These are phyloP conservation scores for Cossypha dichroa DNA, from an alignment of 2,797 vertebrate genomes.

Conservation along the genomic window DNA sequence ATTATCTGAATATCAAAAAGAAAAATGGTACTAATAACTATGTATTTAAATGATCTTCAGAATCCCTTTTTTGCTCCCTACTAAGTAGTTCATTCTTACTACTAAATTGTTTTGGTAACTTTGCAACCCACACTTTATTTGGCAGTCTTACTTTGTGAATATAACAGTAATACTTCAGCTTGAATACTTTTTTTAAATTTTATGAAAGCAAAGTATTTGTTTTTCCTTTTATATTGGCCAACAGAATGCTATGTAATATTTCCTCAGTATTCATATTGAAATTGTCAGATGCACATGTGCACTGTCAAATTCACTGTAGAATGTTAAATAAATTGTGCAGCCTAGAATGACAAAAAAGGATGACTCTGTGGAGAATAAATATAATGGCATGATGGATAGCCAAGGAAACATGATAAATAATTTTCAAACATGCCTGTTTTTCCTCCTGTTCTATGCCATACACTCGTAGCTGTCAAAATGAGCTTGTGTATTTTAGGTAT, in stretches of 20 bases:
- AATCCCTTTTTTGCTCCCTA: not conserved
- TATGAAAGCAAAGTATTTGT: not conserved
- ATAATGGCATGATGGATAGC: not conserved
- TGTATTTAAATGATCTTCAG: not conserved
- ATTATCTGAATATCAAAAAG: not conserved
- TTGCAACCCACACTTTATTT: not conserved
- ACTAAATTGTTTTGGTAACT: not conserved
- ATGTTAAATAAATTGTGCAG: conserved; percentile 33
- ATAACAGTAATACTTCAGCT: not conserved
- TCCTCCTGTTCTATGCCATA: accelerated
- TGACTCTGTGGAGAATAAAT: not conserved
- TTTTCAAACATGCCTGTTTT: not conserved
- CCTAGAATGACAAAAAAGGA: not conserved
- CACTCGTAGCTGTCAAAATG: not conserved
- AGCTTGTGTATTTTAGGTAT: not conserved
- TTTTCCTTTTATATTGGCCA: not conserved
- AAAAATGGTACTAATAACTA: not conserved
- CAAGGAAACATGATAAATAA: not conserved
- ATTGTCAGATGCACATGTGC: not conserved
- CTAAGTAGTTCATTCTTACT: not conserved
- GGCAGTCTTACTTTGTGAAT: not conserved
- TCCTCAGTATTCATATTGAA: not conserved
- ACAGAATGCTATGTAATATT: not conserved
- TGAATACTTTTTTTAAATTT: not conserved
- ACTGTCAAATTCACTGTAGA: not conserved